Evolutionary conservation across 2,113 vertebrate species (phyloP).

Genomic region (Typhlomys cinereus): DNA sequence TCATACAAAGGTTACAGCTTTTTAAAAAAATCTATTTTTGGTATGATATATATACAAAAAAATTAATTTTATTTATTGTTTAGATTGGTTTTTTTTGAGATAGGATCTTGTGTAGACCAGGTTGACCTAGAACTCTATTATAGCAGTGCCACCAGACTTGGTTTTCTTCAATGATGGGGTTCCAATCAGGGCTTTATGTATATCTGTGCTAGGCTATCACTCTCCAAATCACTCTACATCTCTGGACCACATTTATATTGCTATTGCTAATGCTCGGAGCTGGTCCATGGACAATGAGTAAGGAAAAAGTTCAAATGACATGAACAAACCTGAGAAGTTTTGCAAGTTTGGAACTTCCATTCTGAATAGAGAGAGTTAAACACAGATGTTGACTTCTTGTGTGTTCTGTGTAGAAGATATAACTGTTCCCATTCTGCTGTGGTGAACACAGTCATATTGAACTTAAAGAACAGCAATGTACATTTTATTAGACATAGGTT

Average conservation of each 20-base stretch:
- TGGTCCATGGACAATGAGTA: neutral
- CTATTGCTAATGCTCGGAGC: neutral
- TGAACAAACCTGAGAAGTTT: neutral
- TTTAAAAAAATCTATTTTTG: neutral
- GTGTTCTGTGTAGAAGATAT: neutral
- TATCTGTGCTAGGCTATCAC: neutral
- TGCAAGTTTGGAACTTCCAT: neutral
- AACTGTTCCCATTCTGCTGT: neutral
- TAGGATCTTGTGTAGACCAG: neutral
- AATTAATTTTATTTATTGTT: neutral
- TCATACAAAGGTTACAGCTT: neutral
- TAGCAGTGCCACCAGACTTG: neutral
- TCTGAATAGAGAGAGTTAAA: neutral
- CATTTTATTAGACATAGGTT: neutral
- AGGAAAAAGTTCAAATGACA: neutral
- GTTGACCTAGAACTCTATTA: neutral
- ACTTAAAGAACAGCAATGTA: neutral
- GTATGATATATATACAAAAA: conserved; percentile 9
- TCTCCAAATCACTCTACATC: too few species aligned
- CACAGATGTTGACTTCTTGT: neutral
- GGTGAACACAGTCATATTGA: neutral
- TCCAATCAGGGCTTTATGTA: neutral
- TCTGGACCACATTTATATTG: neutral
- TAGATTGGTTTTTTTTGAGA: neutral
- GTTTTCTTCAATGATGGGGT: neutral